Evolutionary conservation across 2,113 vertebrate genomes (phyloP).

Genomic region (Hippocampus abdominalis): DNA sequence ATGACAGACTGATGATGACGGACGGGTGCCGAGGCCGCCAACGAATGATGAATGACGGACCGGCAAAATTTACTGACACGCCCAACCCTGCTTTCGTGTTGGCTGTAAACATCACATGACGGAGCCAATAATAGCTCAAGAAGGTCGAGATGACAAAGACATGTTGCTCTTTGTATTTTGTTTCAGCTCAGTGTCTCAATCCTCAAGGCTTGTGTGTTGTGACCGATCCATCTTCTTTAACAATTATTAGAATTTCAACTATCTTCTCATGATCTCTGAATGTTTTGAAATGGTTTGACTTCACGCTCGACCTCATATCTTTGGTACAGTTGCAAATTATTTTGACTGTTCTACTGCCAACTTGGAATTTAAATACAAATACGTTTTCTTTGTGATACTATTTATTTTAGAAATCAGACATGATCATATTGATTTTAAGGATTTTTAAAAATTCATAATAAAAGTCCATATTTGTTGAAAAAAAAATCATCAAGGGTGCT

Average conservation of each 20-base stretch:
- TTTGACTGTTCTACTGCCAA: neutral
- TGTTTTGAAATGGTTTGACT: neutral
- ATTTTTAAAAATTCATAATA: constrained; percentile 8
- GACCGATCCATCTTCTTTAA: neutral
- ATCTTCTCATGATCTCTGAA: neutral
- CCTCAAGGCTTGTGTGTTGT: neutral
- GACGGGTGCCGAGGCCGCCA: too few species aligned
- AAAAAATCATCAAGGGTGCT: constrained; percentile 11
- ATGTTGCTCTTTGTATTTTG: neutral
- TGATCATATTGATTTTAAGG: neutral
- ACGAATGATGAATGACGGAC: too few species aligned
- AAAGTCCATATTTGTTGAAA: constrained; percentile 18
- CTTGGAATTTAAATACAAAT: neutral
- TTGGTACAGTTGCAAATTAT: neutral
- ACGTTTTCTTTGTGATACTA: neutral
- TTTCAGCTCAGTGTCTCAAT: neutral
- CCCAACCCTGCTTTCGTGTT: too few species aligned
- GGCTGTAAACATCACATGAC: neutral
- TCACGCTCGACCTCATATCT: neutral
- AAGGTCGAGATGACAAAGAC: neutral
- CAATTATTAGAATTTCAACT: neutral
- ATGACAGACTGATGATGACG: too few species aligned
- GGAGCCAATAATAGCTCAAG: neutral
- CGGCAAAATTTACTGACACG: too few species aligned
- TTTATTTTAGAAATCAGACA: neutral